phyloP scores from a whole-genome alignment of 30 jellyfish, hydroid and myxozoan genomes.

The Aurelia aurita complex sp. Pacific region DNA sequence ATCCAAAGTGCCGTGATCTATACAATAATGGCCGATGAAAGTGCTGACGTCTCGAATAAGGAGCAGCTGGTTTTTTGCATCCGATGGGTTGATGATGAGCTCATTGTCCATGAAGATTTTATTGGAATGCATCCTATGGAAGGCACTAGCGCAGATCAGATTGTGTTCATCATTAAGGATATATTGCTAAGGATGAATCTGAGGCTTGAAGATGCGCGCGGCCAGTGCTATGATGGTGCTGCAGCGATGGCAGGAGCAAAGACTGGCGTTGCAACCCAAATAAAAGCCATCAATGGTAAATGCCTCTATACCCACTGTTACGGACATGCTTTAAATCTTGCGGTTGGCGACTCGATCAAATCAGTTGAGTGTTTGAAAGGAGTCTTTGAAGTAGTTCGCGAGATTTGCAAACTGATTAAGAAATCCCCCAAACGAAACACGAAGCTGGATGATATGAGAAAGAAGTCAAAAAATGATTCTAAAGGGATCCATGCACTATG shows the following conservation, averaged over 20 bases:
- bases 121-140: conserved; percentile 34
- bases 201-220: conserved; percentile 71
- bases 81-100: conserved; percentile 1
- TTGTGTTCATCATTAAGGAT: conserved; percentile 46
- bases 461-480: conserved; percentile 42
- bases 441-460: conserved; percentile 50
- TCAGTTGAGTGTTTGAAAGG: conserved; percentile 58
- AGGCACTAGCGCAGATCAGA: conserved; percentile 18
- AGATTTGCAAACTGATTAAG: conserved; percentile 52
- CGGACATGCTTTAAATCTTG: conserved; percentile 62
- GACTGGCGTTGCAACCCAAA: conserved; percentile 67
- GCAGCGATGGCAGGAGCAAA: conserved; percentile 83
- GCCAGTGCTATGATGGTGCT: conserved; percentile 77
- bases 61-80: conserved; percentile 43
- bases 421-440: conserved; percentile 18
- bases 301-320: conserved; percentile 67
- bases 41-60: conserved; percentile 35
- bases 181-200: conserved; percentile 59
- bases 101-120: conserved; percentile 5
- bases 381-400: conserved; percentile 51
- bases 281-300: conserved; percentile 56
- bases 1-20: conserved; percentile 1
- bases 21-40: conserved; percentile 51
- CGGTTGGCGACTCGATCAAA: conserved; percentile 62
- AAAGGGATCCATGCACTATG: conserved; percentile 49